Conservation (phyloP, 2,113 vertebrate species). For the Paralichthys olivaceus region DNA sequence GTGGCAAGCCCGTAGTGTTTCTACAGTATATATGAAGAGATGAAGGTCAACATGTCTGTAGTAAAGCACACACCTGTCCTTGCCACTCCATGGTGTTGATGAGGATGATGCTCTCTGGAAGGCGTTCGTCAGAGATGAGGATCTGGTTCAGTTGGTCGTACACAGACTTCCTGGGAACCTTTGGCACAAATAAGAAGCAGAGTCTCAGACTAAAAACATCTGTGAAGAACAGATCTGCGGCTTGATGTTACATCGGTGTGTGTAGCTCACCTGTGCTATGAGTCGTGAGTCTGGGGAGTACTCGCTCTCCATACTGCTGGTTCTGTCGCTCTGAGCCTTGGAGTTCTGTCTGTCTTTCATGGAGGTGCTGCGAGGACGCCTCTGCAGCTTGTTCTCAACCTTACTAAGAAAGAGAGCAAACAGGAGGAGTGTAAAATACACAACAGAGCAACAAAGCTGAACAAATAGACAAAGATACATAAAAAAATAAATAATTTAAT, state of each 20-base stretch:
- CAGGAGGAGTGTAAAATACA: conserved; percentile 10
- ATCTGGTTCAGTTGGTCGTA: conserved; percentile 87
- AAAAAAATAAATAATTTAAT: neutral
- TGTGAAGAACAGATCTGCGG: neutral
- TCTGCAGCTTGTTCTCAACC: conserved; percentile 77
- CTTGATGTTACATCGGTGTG: neutral
- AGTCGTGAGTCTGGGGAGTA: conserved; percentile 77
- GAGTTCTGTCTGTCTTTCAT: conserved; percentile 86
- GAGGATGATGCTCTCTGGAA: conserved; percentile 85
- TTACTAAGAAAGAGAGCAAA: conserved; percentile 67
- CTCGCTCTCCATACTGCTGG: conserved; percentile 84
- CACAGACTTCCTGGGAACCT: conserved; percentile 86
- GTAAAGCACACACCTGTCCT: conserved; percentile 79
- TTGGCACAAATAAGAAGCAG: conserved; percentile 17
- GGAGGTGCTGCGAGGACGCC: conserved; percentile 82
- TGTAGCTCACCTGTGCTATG: conserved; percentile 72
- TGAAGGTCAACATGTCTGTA: neutral
- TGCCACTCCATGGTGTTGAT: conserved; percentile 86
- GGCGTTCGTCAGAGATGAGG: conserved; percentile 83
- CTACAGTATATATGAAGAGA: conserved; percentile 5
- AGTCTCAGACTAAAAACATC: neutral
- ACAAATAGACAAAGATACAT: neutral
- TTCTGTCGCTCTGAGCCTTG: conserved; percentile 80
- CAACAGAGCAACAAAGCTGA: neutral
- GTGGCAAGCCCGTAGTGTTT: neutral